Base-by-base conservation (phyloP, 2,113 vertebrate genomes). In the Xiphorhynchus elegans region DNA sequence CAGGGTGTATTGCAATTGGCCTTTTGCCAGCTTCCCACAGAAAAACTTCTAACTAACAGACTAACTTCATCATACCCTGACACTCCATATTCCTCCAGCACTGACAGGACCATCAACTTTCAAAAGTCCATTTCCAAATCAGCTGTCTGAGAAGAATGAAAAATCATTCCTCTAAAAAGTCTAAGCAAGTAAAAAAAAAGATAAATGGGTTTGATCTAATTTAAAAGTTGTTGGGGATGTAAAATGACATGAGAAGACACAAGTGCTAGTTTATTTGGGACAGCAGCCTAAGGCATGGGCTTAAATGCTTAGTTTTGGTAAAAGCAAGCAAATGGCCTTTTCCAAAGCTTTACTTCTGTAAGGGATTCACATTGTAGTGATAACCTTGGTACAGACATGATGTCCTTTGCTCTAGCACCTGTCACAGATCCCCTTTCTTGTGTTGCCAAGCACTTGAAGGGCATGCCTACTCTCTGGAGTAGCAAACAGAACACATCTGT, bases 81-180 rank as follows among this genome's bases (percentile, higher is more conserved):
- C 91, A 95, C 66, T 74, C 66, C 80, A 75, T 91, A 92, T 92
- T 96, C 95, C 92, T 95, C 80, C 89, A 82, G 73, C 93, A 76
- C 69, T 79, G 92, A 85, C 89, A 95, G 69, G 58, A 77, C 50
- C 83, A 90, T 87, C 80, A 92, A 91, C 91, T 77, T 95, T 89
- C 92, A 91, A 76, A 97, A 94, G 89, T 96, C 84, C 82, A 95
- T 95, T 97, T 95, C 88, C 87, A 96, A 87, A 37, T 91, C 75
- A 96, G 91, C 90, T 92, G 93, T 70, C 90, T 53, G 55, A 92
- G 68, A 93, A 90, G 67, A 92, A 93, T 92, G 94, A 96, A 95
- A 95, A 94, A 86, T 86, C 25, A 55, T 87, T 92, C 52, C 44
- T 88, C 66, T 80, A 67, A 89, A 87, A 92, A 78, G 37, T 52